Conservation (phyloP, 2,797 vertebrate species). For the Cynodonichthys magdalenae region DNA sequence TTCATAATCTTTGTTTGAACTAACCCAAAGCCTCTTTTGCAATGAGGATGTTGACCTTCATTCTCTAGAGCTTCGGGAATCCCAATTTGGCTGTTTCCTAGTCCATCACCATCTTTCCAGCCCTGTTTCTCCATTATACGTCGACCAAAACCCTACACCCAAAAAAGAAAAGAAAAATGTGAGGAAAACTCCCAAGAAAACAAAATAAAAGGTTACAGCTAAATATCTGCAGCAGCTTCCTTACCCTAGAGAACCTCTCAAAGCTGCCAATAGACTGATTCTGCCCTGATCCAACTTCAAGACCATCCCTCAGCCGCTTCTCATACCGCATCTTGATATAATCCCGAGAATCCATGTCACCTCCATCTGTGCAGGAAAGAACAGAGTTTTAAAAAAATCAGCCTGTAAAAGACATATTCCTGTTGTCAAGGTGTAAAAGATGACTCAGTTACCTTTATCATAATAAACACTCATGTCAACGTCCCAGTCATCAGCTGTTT, state of each 20-base stretch:
- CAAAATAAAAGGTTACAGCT: neutral
- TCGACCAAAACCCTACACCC: constrained; percentile 89
- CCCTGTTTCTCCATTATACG: constrained; percentile 95
- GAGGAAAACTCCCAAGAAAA: neutral
- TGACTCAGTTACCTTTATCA: constrained; percentile 84
- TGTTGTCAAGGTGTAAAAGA: neutral
- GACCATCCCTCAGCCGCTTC: constrained; percentile 84
- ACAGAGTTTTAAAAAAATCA: constrained; percentile 16
- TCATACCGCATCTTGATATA: constrained; percentile 90
- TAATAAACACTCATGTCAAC: constrained; percentile 98
- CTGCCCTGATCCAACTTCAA: constrained; percentile 74
- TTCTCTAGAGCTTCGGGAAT: constrained; percentile 89
- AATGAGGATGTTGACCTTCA: constrained; percentile 93
- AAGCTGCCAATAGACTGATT: constrained; percentile 86
- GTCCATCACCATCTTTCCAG: constrained; percentile 92
- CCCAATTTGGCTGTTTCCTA: constrained; percentile 87
- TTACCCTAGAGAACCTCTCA: constrained; percentile 93
- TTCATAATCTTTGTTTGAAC: constrained; percentile 39
- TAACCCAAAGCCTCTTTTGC: constrained; percentile 95
- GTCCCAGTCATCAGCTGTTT: constrained; percentile 96
- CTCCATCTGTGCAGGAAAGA: constrained; percentile 81
- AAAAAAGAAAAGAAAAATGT: neutral
- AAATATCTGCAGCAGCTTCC: neutral
- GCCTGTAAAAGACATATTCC: neutral
- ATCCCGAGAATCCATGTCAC: constrained; percentile 93